phyloP scores from a whole-genome alignment of 2,113 vertebrate genomes.

The Oncorhynchus clarkii region DNA sequence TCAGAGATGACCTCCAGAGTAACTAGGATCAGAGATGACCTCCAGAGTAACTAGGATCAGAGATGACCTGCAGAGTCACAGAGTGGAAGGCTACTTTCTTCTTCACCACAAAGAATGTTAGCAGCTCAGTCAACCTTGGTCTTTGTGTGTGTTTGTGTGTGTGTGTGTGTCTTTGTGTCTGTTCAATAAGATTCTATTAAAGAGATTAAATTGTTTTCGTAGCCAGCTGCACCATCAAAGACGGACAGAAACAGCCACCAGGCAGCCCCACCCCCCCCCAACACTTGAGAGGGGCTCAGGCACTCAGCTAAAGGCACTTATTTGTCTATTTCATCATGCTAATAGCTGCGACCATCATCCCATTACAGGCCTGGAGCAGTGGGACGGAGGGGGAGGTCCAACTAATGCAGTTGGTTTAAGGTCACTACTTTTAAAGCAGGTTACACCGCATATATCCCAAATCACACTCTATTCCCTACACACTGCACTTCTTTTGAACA shows the following conservation, averaged over 20 bases:
- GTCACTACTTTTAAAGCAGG: slow-evolving; percentile 59
- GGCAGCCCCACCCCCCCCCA: slow-evolving; percentile 2
- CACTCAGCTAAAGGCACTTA: slow-evolving; percentile 71
- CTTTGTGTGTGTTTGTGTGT: slow-evolving; percentile 38
- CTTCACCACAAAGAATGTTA: too few relatives aligned
- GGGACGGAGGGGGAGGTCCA: slow-evolving; percentile 43
- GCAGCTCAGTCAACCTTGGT: too few relatives aligned
- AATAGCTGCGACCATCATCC: slow-evolving; percentile 72
- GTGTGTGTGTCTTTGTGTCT: too few relatives aligned
- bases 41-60: too few relatives aligned
- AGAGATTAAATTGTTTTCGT: slow-evolving; percentile 73
- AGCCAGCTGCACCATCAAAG: slow-evolving; percentile 75
- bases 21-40: too few relatives aligned
- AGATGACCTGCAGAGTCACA: too few relatives aligned
- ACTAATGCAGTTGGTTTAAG: slow-evolving; percentile 72
- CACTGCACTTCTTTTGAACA: too few relatives aligned
- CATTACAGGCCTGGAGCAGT: slow-evolving; percentile 63
- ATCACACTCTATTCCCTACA: too few relatives aligned
- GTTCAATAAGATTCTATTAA: slow-evolving; percentile 67
- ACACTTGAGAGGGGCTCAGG: slow-evolving; percentile 56
- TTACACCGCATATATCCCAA: not conserved
- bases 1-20: too few relatives aligned
- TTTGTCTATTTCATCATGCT: slow-evolving; percentile 80
- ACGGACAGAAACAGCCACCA: slow-evolving; percentile 72
- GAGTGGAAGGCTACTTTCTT: too few relatives aligned